phyloP scores from a whole-genome alignment of 1,140 invertebrate species.

The Heliconius nattereri region DNA sequence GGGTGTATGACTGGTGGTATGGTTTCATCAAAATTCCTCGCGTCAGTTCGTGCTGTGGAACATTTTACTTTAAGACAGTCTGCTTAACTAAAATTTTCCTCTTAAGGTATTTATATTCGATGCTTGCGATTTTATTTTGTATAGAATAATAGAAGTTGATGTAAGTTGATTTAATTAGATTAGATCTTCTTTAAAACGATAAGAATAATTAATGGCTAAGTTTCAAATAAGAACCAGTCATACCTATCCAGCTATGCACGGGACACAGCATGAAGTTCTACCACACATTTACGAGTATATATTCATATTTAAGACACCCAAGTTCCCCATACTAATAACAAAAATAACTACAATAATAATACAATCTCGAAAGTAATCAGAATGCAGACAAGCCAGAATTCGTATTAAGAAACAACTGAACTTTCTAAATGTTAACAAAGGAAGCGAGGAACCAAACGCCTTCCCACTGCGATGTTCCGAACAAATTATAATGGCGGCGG shows the following conservation, averaged over 20 bases:
- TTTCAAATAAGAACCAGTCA: no score
- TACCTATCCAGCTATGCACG: no score
- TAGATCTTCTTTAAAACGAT: no score
- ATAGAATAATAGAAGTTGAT: no score
- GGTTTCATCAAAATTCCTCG: constrained; percentile 43
- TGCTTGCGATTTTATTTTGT: neutral
- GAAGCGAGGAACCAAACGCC: constrained; percentile 48
- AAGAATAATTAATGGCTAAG: no score
- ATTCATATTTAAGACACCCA: no score
- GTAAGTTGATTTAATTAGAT: no score
- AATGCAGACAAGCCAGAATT: neutral
- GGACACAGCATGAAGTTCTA: no score
- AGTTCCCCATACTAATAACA: no score
- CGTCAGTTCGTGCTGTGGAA: constrained; percentile 37
- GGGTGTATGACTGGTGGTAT: constrained; percentile 22
- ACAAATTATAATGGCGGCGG: constrained; percentile 36
- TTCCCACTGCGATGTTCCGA: constrained; percentile 31
- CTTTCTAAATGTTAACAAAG: constrained; percentile 57
- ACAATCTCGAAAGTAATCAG: neutral
- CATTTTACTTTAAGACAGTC: constrained; percentile 23
- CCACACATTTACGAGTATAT: no score
- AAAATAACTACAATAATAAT: no score
- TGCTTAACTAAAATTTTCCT: neutral
- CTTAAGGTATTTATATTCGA: neutral
- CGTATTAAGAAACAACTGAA: constrained; percentile 40